These are phyloP conservation scores for Drosophila austrosaltans DNA, from an alignment of 2,888 invertebrate species.

Conservation along the genomic window DNA sequence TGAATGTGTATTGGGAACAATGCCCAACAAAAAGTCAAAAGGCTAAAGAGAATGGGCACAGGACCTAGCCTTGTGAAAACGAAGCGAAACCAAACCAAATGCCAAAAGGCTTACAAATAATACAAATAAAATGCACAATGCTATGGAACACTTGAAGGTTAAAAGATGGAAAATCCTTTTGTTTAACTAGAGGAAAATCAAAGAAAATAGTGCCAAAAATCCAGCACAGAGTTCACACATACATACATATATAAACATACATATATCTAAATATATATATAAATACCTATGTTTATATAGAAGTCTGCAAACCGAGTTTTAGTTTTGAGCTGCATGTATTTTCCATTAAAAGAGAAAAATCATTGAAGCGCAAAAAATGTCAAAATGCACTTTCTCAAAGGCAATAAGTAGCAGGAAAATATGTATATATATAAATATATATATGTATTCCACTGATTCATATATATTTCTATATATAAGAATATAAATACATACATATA, in stretches of 20 bases:
- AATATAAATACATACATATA: too few species aligned
- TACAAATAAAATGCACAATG: conserved; percentile 29
- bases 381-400: conserved; percentile 69
- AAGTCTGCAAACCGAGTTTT: not conserved
- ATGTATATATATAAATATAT: not conserved
- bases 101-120: conserved; percentile 34
- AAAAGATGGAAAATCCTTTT: conserved; percentile 37
- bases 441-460: too few species aligned
- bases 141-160: conserved; percentile 34
- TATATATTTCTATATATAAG: too few species aligned
- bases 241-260: not conserved
- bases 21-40: conserved; percentile 14
- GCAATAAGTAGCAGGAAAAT: not conserved
- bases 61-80: not conserved
- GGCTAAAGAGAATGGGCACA: not conserved
- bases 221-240: conserved; percentile 14
- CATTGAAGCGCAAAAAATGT: conserved; percentile 73
- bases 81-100: not conserved
- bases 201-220: conserved; percentile 32
- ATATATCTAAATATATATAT: too few species aligned
- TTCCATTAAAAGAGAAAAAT: conserved; percentile 13
- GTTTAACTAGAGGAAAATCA: conserved; percentile 38
- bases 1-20: conserved; percentile 26
- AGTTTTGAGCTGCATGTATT: conserved; percentile 41
- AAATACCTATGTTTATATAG: too few species aligned